Evolutionary conservation across 2,888 invertebrate species (phyloP).

Genomic region (Caenorhabditis parvicauda): DNA sequence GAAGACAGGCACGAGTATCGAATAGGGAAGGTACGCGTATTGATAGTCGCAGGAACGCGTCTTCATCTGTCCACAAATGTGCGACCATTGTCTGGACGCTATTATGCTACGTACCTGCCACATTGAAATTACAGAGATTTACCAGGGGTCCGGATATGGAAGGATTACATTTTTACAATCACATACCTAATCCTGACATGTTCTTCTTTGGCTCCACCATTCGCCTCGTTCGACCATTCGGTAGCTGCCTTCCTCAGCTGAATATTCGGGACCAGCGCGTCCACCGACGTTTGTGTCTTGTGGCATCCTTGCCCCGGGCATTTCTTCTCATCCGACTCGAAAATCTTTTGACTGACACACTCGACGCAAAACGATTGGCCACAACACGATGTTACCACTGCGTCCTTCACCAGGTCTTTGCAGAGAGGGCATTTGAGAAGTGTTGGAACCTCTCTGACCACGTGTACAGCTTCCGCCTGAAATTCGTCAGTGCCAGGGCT

Average conservation of each 20-base stretch:
- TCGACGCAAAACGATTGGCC: slow-evolving; percentile 98
- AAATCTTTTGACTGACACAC: slow-evolving; percentile 70
- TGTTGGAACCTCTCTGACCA: slow-evolving; percentile 75
- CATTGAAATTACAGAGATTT: too few relatives aligned
- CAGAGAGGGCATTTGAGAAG: slow-evolving; percentile 89
- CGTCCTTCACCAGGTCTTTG: slow-evolving; percentile 79
- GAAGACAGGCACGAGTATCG: too few relatives aligned
- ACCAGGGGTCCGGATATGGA: too few relatives aligned
- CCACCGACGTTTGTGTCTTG: slow-evolving; percentile 26
- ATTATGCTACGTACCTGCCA: too few relatives aligned
- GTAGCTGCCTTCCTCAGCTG: slow-evolving; percentile 47
- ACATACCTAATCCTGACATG: slow-evolving; percentile 19
- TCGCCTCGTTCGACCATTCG: slow-evolving; percentile 28
- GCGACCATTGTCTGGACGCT: too few relatives aligned
- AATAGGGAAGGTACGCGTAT: too few relatives aligned
- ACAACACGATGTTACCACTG: slow-evolving; percentile 96
- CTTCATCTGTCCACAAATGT: too few relatives aligned
- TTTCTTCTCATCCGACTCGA: slow-evolving; percentile 38
- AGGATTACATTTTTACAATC: too few relatives aligned
- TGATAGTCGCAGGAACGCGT: too few relatives aligned
- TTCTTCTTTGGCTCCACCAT: slow-evolving; percentile 5
- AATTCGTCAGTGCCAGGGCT: too few relatives aligned
- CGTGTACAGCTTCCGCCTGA: neutral
- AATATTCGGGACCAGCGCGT: slow-evolving; percentile 54
- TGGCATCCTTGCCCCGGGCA: slow-evolving; percentile 42